Evolutionary conservation across 2,797 vertebrate species (phyloP).

Genomic region (Leucoraja ocellata): DNA sequence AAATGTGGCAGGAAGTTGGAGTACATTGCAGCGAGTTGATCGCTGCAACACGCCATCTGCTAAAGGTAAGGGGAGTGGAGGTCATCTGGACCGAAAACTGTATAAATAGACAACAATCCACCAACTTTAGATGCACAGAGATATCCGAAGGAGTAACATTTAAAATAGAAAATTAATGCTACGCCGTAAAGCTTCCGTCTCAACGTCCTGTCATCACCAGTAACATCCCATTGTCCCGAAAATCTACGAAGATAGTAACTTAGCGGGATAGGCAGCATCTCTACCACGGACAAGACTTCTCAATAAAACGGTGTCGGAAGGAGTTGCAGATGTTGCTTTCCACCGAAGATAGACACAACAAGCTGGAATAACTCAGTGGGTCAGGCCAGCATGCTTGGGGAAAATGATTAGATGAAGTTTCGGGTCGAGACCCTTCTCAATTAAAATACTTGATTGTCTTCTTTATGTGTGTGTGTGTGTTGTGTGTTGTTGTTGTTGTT

Average conservation of each 20-base stretch:
- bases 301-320: not conserved
- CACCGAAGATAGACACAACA: too few species aligned
- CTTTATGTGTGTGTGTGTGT: too few species aligned
- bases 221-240: not conserved
- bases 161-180: slow-evolving; percentile 6
- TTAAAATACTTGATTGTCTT: too few species aligned
- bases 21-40: not conserved
- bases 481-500: not conserved
- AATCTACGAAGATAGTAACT: not conserved
- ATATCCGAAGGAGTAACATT: not conserved
- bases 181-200: not conserved
- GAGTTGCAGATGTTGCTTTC: too few species aligned
- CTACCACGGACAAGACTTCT: not conserved
- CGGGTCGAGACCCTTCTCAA: too few species aligned
- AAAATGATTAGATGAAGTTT: too few species aligned
- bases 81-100: not conserved
- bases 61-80: not conserved
- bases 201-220: not conserved
- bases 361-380: too few species aligned
- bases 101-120: not conserved
- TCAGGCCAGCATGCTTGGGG: too few species aligned
- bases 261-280: too few species aligned
- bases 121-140: not conserved
- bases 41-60: not conserved
- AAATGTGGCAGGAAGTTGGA: not conserved